Percentiles rank a stretch among this genome's conserved stretches.
Evolutionary conservation across 2,113 vertebrate species (phyloP).

Genomic region (Callocephalon fimbriatum): DNA sequence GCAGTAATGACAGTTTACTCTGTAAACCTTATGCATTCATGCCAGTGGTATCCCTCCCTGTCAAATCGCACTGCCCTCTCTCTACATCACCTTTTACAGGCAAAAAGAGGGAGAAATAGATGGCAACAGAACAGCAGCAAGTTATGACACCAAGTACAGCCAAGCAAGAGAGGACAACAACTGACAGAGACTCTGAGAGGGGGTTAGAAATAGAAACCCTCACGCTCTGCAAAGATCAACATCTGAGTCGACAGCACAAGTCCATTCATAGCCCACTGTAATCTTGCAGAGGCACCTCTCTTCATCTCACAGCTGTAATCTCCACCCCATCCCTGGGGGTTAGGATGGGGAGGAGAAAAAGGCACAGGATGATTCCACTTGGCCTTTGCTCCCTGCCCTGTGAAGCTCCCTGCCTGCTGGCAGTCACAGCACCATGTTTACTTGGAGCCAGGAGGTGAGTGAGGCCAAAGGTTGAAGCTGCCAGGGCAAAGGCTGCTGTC

Average conservation of each 20-base stretch:
- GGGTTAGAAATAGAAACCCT: not conserved
- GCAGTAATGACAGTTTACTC: not conserved
- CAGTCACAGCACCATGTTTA: accelerated
- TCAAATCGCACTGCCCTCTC: not conserved
- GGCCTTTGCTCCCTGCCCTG: not conserved
- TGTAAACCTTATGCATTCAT: not conserved
- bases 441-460: not conserved
- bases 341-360: not conserved
- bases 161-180: not conserved
- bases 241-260: not conserved
- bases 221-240: not conserved
- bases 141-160: not conserved
- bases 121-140: not conserved
- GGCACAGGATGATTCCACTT: not conserved
- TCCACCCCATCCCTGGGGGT: too few species aligned
- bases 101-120: not conserved
- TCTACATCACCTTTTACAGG: not conserved
- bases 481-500: not conserved
- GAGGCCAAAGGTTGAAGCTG: not conserved
- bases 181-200: not conserved
- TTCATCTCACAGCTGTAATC: not conserved
- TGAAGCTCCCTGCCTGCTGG: accelerated
- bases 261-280: not conserved
- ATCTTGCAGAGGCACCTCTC: not conserved
- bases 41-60: not conserved